These are phyloP conservation scores for Salpingus planirostris DNA, from an alignment of 2,888 invertebrate species.

Conservation along the genomic window DNA sequence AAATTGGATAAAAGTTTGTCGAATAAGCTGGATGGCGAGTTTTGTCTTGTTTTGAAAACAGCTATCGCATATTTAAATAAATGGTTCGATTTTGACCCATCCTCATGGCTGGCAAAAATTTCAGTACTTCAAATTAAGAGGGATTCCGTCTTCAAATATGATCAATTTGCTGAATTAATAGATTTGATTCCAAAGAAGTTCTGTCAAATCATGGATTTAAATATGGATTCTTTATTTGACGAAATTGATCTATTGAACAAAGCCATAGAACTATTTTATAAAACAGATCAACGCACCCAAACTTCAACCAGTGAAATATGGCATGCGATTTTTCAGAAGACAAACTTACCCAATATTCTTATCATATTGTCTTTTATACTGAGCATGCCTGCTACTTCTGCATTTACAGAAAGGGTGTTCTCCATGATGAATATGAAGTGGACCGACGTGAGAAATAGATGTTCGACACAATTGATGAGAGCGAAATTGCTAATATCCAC, in stretches of 20 bases:
- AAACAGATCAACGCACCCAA: background rate
- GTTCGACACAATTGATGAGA: conserved; percentile 1
- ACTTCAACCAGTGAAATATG: conserved; percentile 1
- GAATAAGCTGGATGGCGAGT: background rate
- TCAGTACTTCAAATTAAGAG: conserved; percentile 1
- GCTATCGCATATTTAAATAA: background rate
- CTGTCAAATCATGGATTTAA: background rate
- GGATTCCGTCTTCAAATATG: background rate
- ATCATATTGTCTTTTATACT: background rate
- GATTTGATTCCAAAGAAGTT: background rate
- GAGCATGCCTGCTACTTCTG: conserved; percentile 1
- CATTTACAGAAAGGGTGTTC: background rate
- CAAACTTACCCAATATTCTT: background rate
- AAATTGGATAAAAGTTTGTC: background rate
- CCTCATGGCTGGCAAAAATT: background rate
- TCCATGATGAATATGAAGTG: conserved; percentile 1
- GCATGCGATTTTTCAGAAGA: background rate
- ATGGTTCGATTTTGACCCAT: conserved; percentile 1
- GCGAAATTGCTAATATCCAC: background rate
- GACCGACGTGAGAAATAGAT: conserved; percentile 1
- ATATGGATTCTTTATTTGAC: conserved; percentile 2
- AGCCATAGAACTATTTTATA: background rate
- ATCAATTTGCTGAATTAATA: background rate
- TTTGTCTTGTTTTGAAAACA: background rate
- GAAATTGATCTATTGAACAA: conserved; percentile 1